These are phyloP conservation scores for Epinotia nisella DNA, from an alignment of 2,888 invertebrate species.

Conservation along the genomic window DNA sequence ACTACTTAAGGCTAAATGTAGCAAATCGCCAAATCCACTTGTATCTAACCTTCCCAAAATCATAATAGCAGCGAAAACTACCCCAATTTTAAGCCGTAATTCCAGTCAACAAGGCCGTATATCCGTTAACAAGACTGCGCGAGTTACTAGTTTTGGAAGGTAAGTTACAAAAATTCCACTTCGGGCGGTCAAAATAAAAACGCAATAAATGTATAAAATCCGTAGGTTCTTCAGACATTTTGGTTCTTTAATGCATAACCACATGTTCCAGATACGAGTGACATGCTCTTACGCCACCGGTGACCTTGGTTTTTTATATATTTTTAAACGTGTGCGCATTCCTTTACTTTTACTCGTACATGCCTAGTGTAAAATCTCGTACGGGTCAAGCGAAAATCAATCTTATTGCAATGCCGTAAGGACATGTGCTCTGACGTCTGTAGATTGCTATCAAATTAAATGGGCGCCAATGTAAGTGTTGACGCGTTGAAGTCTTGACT, in stretches of 20 bases:
- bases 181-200: background rate
- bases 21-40: constrained; percentile 29
- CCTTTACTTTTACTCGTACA: constrained; percentile 36
- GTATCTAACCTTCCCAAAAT: constrained; percentile 16
- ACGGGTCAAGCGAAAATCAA: background rate
- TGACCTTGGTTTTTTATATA: constrained; percentile 40
- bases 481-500: constrained; percentile 26
- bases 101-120: background rate
- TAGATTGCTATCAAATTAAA: constrained; percentile 29
- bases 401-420: background rate
- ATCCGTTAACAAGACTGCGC: background rate
- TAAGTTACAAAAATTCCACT: constrained; percentile 5
- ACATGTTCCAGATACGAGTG: constrained; percentile 37
- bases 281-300: constrained; percentile 31
- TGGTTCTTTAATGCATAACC: background rate
- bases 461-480: constrained; percentile 6
- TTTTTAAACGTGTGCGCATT: constrained; percentile 36
- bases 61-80: background rate
- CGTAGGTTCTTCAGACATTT: background rate
- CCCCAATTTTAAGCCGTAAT: background rate
- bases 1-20: constrained; percentile 37
- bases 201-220: background rate
- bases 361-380: background rate
- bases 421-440: background rate
- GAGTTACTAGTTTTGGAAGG: constrained; percentile 14